These are phyloP conservation scores for Pionites leucogaster DNA, from an alignment of 2,113 vertebrate genomes.

Conservation along the genomic window DNA sequence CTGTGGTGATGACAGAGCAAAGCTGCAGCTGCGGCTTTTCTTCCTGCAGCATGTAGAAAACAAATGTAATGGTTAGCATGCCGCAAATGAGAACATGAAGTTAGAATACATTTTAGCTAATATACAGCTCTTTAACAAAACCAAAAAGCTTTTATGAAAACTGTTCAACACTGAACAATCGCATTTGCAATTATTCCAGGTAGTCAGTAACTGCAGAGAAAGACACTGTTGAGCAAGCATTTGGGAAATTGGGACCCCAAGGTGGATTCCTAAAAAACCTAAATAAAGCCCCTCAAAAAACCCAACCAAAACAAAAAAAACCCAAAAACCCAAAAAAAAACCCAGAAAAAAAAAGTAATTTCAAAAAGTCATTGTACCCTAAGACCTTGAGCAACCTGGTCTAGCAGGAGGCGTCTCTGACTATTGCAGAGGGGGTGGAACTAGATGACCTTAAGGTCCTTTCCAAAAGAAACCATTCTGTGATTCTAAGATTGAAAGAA, in stretches of 20 bases:
- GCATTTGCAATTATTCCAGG: not conserved
- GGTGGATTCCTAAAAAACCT: not conserved
- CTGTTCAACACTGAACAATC: not conserved
- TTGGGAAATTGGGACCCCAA: not conserved
- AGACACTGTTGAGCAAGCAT: not conserved
- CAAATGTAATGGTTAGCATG: not conserved
- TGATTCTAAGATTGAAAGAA: not conserved
- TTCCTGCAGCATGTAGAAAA: slow-evolving; percentile 9
- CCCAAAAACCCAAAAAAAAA: not conserved
- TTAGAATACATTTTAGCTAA: not conserved
- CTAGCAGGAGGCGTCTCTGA: not conserved
- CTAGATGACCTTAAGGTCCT: not conserved
- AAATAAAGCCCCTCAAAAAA: not conserved
- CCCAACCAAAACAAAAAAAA: not conserved
- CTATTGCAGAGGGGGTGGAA: not conserved
- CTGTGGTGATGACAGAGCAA: slow-evolving; percentile 29
- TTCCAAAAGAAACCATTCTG: not conserved
- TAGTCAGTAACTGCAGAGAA: not conserved
- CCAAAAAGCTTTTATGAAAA: not conserved
- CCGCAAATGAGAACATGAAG: not conserved
- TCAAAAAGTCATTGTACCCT: not conserved
- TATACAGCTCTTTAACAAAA: not conserved
- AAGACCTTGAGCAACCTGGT: not conserved
- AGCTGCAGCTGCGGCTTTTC: slow-evolving; percentile 47
- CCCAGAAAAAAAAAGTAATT: accelerated